Conservation (phyloP, 2,113 vertebrate genomes). For the Triplophysa tibetana region DNA sequence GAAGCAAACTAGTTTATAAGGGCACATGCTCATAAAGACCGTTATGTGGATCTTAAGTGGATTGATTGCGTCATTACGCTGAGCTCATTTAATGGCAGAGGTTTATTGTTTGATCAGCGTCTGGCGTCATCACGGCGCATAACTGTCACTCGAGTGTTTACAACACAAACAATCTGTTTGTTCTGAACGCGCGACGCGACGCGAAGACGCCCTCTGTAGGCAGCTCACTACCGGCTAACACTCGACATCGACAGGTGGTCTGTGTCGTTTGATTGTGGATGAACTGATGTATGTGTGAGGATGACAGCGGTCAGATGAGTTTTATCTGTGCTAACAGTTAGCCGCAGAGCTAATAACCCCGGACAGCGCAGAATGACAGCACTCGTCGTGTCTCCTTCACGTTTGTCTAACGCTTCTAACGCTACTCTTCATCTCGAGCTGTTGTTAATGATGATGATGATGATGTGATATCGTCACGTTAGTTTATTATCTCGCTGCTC, state of each 20-base stretch:
- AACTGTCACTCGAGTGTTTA: neutral
- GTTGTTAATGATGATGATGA: neutral
- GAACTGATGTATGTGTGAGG: neutral
- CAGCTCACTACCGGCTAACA: neutral
- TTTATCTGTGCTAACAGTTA: constrained; percentile 15
- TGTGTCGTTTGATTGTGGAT: neutral
- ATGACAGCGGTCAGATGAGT: neutral
- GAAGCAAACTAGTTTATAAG: too few relatives aligned
- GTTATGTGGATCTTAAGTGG: too few relatives aligned
- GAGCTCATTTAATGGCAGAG: too few relatives aligned
- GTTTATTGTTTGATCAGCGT: too few relatives aligned
- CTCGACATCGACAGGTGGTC: too few relatives aligned
- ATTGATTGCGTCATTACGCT: too few relatives aligned
- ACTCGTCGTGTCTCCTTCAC: too few relatives aligned
- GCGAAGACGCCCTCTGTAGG: neutral
- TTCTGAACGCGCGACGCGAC: neutral
- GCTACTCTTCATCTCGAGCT: neutral
- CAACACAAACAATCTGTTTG: neutral
- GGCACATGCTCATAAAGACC: too few relatives aligned
- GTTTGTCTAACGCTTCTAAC: neutral
- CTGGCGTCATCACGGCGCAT: too few relatives aligned
- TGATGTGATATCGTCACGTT: neutral
- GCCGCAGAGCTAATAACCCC: constrained; percentile 1
- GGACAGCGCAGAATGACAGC: too few relatives aligned
- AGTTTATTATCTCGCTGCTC: neutral